Conservation (phyloP, 2,113 vertebrate genomes). For the Upupa epops region DNA sequence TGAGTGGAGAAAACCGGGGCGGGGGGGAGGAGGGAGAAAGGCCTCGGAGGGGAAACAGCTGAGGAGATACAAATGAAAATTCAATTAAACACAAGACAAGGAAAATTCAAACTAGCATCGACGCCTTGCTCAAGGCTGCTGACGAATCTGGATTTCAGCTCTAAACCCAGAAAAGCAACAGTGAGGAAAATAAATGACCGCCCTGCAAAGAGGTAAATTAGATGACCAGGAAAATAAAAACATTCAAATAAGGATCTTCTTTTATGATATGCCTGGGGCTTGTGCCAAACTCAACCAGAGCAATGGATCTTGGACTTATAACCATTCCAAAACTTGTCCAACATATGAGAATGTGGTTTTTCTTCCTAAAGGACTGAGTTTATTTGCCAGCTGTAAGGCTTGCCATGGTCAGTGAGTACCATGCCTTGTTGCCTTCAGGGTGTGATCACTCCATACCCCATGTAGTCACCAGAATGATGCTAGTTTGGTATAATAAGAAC, state of each 20-base stretch:
- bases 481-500: neutral
- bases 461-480: neutral
- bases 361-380: neutral
- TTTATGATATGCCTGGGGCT: neutral
- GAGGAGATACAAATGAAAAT: slow-evolving; percentile 44
- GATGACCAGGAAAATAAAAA: neutral
- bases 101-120: slow-evolving; percentile 19
- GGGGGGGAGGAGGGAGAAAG: neutral
- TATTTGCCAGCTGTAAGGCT: neutral
- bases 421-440: neutral
- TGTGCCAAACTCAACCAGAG: neutral
- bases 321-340: neutral
- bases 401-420: neutral
- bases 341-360: neutral
- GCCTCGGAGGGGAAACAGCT: slow-evolving; percentile 31
- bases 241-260: neutral
- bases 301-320: neutral
- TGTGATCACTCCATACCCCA: neutral
- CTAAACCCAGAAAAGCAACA: neutral
- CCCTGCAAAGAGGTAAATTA: slow-evolving; percentile 3
- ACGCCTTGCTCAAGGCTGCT: slow-evolving; percentile 22
- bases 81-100: slow-evolving; percentile 54
- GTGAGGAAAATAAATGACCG: slow-evolving; percentile 6
- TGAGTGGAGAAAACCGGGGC: slow-evolving; percentile 19
- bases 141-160: neutral